These are phyloP conservation scores for Typhlichthys eigenmanni DNA, from an alignment of 2,797 vertebrate genomes.

Conservation along the genomic window DNA sequence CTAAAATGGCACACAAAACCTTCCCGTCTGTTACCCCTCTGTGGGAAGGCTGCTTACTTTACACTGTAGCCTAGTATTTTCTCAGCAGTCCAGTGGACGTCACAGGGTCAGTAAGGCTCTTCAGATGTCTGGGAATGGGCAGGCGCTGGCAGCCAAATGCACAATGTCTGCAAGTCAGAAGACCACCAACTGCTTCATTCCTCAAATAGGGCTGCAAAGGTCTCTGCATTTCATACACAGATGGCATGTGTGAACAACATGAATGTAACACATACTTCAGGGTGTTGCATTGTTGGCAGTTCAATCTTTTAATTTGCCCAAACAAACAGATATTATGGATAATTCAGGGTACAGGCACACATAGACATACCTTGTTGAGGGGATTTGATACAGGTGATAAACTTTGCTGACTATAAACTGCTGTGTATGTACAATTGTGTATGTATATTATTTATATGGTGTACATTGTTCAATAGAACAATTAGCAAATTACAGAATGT, in stretches of 20 bases:
- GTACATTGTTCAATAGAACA: not conserved
- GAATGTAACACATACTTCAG: slow-evolving; percentile 31
- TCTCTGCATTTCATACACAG: slow-evolving; percentile 51
- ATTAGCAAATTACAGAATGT: not conserved
- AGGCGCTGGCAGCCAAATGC: slow-evolving; percentile 48
- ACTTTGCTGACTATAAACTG: too few relatives aligned
- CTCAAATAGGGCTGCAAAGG: slow-evolving; percentile 47
- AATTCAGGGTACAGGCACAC: slow-evolving; percentile 19
- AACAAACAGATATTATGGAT: slow-evolving; percentile 25
- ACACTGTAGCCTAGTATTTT: slow-evolving; percentile 34
- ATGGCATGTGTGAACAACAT: slow-evolving; percentile 50
- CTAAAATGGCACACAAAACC: slow-evolving; percentile 7
- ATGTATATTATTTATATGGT: too few relatives aligned
- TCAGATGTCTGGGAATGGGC: slow-evolving; percentile 39
- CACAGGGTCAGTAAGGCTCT: slow-evolving; percentile 32
- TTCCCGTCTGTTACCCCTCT: slow-evolving; percentile 12
- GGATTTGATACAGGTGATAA: too few relatives aligned
- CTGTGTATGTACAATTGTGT: slow-evolving; percentile 2
- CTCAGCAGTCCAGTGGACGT: slow-evolving; percentile 45
- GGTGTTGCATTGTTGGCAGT: slow-evolving; percentile 39
- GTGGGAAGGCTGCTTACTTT: slow-evolving; percentile 13
- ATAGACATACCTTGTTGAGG: not conserved
- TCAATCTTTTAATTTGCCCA: slow-evolving; percentile 13
- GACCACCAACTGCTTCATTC: slow-evolving; percentile 57
- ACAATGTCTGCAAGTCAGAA: slow-evolving; percentile 46